Percentiles rank a stretch among this genome's conserved stretches.
Conservation (phyloP, 2,888 invertebrate genomes). For the Microchrysa polita region DNA sequence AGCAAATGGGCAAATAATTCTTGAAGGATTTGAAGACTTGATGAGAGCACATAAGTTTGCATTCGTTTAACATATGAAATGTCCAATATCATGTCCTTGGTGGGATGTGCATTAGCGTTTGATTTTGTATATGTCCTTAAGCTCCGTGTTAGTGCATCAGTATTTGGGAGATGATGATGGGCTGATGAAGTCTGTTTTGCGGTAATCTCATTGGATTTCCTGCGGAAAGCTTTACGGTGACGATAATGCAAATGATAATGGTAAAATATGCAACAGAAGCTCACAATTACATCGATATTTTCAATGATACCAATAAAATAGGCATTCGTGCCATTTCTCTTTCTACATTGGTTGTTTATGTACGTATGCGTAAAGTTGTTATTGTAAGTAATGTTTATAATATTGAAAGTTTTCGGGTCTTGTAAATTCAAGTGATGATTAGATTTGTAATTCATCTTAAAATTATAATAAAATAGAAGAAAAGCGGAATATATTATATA, state of each 20-base stretch:
- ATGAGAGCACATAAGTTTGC: not conserved
- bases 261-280: constrained; percentile 49
- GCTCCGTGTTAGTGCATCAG: not conserved
- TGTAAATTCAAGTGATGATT: constrained; percentile 31
- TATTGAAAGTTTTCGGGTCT: constrained; percentile 33
- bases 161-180: not conserved
- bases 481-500: constrained; percentile 40
- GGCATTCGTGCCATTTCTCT: constrained; percentile 53
- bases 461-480: constrained; percentile 43
- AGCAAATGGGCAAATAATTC: constrained; percentile 32
- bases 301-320: constrained; percentile 53
- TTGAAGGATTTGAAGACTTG: not conserved
- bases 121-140: constrained; percentile 2
- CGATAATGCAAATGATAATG: constrained; percentile 57
- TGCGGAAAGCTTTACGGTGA: constrained; percentile 64
- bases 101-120: constrained; percentile 36
- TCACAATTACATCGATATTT: constrained; percentile 46
- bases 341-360: constrained; percentile 55
- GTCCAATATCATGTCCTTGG: constrained; percentile 5
- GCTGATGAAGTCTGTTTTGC: constrained; percentile 10
- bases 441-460: constrained; percentile 39
- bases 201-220: constrained; percentile 56
- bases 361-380: constrained; percentile 49
- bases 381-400: constrained; percentile 48
- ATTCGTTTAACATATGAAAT: not conserved